Evolutionary conservation across 2,113 vertebrate species (phyloP).

Genomic region (Anser cygnoides): DNA sequence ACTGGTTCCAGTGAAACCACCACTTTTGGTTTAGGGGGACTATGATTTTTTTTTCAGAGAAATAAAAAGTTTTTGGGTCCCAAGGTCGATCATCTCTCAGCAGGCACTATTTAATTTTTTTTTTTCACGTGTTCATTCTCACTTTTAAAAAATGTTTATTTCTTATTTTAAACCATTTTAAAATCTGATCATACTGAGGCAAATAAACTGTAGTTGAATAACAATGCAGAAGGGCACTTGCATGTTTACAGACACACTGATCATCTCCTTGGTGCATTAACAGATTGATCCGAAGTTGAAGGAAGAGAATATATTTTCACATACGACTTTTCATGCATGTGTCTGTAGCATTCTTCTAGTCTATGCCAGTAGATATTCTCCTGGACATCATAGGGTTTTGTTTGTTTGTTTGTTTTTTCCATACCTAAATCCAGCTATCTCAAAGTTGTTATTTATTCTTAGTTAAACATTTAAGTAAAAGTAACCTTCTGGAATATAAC

Average conservation of each 20-base stretch:
- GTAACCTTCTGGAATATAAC: neutral
- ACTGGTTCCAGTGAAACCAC: neutral
- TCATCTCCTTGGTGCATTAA: neutral
- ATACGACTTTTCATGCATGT: neutral
- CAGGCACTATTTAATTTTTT: neutral
- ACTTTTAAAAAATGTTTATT: neutral
- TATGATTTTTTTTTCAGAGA: neutral
- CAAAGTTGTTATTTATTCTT: neutral
- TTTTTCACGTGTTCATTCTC: neutral
- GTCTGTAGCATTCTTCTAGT: neutral
- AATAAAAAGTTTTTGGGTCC: neutral
- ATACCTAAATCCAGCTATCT: neutral
- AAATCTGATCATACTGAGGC: neutral
- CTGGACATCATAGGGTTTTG: neutral
- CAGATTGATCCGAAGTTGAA: neutral
- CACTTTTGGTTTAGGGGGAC: neutral
- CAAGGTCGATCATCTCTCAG: neutral
- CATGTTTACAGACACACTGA: neutral
- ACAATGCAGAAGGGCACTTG: neutral
- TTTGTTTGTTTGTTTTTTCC: no score
- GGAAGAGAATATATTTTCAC: neutral
- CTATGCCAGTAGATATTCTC: neutral
- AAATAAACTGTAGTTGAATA: neutral
- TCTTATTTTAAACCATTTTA: neutral
- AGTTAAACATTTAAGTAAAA: neutral